Evolutionary conservation across 2,113 vertebrate species (phyloP), one percentile per base, ranked within the genome.

Genomic region (Neodontobutis hainanensis): DNA sequence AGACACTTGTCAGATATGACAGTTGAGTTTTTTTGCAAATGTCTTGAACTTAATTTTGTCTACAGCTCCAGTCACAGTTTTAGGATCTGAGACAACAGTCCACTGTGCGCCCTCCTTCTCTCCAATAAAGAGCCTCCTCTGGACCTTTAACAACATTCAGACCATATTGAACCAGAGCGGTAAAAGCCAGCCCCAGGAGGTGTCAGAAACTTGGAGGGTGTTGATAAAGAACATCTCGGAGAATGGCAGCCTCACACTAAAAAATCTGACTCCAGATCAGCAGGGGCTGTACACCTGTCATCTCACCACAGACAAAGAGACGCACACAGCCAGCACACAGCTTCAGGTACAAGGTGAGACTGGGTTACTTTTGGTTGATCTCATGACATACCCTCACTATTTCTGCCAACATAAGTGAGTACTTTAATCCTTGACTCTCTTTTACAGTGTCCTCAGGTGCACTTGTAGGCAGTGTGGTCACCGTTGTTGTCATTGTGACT

Each of bases 281-380:
- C 5, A 59, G 5, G 86, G 89, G n/a, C 46, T 2, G 0, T 90
- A 88, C 76, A 89, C 47, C 0, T 90, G 89, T 64, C 62, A 76
- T 27, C 6, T 68, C 12, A 46, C 16, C 4, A 6, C 55, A 1
- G 3, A 15, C 0, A 40, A 66, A 2, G 63, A 63, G 27, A 84
- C 65, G 0, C 1, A 11, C 2, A 11, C 78, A 3, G 36, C 7
- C 12, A n/a, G 35, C 71, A 42, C 46, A 38, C 2, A 35, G 4
- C 51, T 84, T 46, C 15, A 16, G 8, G 65, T 46, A 42, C 11
- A 14, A 14, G 49, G 49, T 50, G 19, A 50, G 49, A 50, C 8
- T 9, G 4, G 27, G 3, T 11, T 12, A 11, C 8, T 5, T 2
- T 46, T 27, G 19, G 3, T 27, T 27, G 19, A 27, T 27, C 19